phyloP scores from a whole-genome alignment of 2,797 vertebrate genomes.

The Lophotriccus pileatus region DNA sequence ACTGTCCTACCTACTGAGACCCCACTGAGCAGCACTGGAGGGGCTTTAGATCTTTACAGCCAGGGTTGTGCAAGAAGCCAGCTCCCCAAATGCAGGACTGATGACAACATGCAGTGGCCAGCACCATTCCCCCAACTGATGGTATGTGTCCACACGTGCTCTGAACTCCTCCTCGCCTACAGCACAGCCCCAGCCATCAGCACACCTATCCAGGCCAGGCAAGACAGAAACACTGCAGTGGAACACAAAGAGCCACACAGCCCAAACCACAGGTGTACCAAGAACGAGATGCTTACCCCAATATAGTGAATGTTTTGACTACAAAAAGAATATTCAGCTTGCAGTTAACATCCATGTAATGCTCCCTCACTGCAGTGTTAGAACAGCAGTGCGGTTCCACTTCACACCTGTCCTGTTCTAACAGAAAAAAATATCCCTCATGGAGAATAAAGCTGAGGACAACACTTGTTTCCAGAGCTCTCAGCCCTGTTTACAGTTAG shows the following conservation, averaged over 20 bases:
- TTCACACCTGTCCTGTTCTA: background rate
- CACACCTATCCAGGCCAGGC: background rate
- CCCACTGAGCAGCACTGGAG: background rate
- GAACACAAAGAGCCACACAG: background rate
- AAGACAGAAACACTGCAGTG: background rate
- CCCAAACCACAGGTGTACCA: background rate
- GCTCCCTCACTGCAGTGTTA: background rate
- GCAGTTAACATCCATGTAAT: background rate
- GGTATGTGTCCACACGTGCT: accelerated
- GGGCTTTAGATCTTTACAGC: background rate
- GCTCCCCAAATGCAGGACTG: background rate
- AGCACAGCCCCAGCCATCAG: background rate
- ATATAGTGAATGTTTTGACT: background rate
- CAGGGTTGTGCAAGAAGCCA: background rate
- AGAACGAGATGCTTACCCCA: background rate
- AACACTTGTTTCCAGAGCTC: background rate
- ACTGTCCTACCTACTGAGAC: background rate
- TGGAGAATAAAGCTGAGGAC: background rate
- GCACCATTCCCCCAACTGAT: accelerated
- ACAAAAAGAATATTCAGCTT: background rate
- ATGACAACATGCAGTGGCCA: background rate
- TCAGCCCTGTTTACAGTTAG: background rate
- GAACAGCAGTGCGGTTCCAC: accelerated
- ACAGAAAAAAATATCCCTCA: background rate
- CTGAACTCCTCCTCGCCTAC: background rate